A percentile compares a stretch with the other conserved stretches of the same genome.
Evolutionary conservation across 2,113 vertebrate genomes (phyloP).

Genomic region (Myotis davidii): DNA sequence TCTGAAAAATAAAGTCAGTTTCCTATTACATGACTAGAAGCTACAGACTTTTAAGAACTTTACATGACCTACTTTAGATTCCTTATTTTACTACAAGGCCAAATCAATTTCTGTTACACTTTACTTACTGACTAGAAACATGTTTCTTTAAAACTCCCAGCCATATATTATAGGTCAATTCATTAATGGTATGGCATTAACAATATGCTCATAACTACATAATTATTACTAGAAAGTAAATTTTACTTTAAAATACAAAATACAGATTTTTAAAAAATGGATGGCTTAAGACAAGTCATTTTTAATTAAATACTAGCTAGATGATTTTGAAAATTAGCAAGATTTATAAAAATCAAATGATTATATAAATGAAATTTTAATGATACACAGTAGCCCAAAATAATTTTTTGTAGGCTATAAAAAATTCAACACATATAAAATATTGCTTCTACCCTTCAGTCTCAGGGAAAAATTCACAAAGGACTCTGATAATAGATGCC

Average conservation of each 20-base stretch:
- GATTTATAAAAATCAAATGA: background rate
- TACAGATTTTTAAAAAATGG: background rate
- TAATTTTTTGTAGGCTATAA: background rate
- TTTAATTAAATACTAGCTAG: background rate
- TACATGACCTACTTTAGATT: background rate
- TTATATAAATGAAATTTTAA: background rate
- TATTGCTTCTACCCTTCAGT: background rate
- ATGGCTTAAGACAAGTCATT: background rate
- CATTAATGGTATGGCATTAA: background rate
- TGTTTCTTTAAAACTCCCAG: background rate
- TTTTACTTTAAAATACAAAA: background rate
- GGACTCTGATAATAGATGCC: background rate
- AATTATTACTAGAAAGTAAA: background rate
- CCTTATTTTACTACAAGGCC: background rate
- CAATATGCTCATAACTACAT: background rate
- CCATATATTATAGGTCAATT: background rate
- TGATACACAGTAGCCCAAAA: background rate
- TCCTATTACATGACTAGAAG: background rate
- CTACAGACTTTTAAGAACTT: background rate
- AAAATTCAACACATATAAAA: background rate
- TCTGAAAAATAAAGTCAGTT: background rate
- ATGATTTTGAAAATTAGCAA: background rate
- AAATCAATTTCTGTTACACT: background rate
- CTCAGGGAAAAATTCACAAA: background rate
- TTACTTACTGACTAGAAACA: background rate